Percentiles rank a stretch among this genome's conserved stretches.
Conservation (phyloP, 2,888 invertebrate species). For the Phalera bucephala region DNA sequence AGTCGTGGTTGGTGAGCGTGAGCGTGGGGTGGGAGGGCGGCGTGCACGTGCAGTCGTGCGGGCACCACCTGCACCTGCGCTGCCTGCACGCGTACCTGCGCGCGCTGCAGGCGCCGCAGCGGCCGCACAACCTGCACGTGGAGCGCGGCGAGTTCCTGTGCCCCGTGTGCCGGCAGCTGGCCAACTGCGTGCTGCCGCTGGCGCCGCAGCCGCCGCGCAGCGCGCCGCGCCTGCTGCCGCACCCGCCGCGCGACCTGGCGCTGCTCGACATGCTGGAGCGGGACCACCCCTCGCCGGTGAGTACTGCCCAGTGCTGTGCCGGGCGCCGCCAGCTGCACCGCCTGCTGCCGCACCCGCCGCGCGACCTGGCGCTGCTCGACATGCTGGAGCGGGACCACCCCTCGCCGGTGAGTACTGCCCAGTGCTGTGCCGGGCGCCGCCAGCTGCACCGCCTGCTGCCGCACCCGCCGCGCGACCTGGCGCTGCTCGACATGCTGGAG, state of each 20-base stretch:
- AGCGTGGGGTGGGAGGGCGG: constrained; percentile 95
- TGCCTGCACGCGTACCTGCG: constrained; percentile 96
- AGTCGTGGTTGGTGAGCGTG: constrained; percentile 89
- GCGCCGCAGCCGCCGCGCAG: constrained; percentile 83
- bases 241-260: constrained; percentile 63
- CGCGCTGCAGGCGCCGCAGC: constrained; percentile 90
- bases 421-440: no score
- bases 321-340: not conserved
- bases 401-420: no score
- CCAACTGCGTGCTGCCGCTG: constrained; percentile 91
- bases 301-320: constrained; percentile 31
- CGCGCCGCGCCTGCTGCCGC: constrained; percentile 74
- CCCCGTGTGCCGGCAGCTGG: constrained; percentile 94
- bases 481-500: no score
- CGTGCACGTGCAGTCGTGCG: constrained; percentile 97
- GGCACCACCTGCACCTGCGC: constrained; percentile 97
- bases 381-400: no score
- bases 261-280: constrained; percentile 75
- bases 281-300: constrained; percentile 86
- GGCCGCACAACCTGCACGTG: constrained; percentile 87
- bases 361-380: constrained; percentile 33
- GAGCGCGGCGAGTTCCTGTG: constrained; percentile 94
- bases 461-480: no score
- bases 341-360: constrained; percentile 76
- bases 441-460: no score